Evolutionary conservation across 2,113 vertebrate species (phyloP), one percentile per base, ranked within the genome.

Genomic region (Oncorhynchus mykiss): DNA sequence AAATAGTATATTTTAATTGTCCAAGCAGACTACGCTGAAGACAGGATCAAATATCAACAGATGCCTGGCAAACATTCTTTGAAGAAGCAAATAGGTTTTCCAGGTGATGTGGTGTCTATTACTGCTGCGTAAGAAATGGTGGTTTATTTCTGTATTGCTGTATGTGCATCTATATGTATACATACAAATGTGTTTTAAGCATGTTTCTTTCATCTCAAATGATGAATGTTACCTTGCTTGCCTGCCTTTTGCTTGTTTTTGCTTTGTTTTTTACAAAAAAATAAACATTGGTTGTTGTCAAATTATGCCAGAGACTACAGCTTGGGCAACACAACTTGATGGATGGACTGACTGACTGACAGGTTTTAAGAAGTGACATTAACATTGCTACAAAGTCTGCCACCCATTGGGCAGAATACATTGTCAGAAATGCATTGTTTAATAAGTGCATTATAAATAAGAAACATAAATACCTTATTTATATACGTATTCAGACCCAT

Each of bases 351-450:
- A 18, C 51, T 18, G 68, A 49, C 48, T 74, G 72, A 79, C 34
- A 6, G 66, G 14, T 62, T 75, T 59, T 77, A 72, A 78, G 73
- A 84, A 67, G 81, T 71, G 82, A 82, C 82, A 73, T 73, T 62
- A 75, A 62, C 78, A 77, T 65, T 14, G 67, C 76, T 81, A 69
- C 67, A 71, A 72, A n/a, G 74, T 31, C 73, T 66, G 64, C 73
- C 66, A 79, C 71, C 67, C 75, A 77, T 12, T 45, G 39, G 39
- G 9, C 39, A 45, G 76, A 73, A 75, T 78, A 67, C 67, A 59
- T 75, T 80, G 80, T 86, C 84, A 75, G 77, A 76, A 59, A 80
- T 74, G 80, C 34, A 34, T 34, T 7, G 7, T 34, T 34, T 34
- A 7, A 34, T 2, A 34, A 34, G 34, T 34, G 34, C 7, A 7